Base-by-base conservation (phyloP, 2,797 vertebrate species). In the Chelonia mydas region DNA sequence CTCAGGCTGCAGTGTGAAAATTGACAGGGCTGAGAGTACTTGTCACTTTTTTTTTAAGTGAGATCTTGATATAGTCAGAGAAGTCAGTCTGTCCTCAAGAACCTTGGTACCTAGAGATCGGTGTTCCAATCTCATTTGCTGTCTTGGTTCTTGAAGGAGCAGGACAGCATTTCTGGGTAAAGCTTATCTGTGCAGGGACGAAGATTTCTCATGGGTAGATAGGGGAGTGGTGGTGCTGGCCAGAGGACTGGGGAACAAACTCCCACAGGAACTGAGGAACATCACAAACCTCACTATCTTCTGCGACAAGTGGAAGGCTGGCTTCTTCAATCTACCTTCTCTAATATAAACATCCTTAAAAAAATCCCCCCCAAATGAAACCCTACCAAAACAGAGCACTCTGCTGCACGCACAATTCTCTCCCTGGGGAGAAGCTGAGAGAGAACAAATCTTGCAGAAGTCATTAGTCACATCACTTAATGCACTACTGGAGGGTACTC, bases 391-490 rank as follows among this genome's bases (percentile, higher is more conserved):
- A 65, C 33, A 65, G 61, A 65, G 19, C 4, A 7, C 88, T 17
- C 3, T 50, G 7, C n/a, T 3, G 2, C 57, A 25, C 2, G 0
- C 10, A 13, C 37, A 8, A 51, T 59, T 77, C 11, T 2, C 3
- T 5, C 50, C 11, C 51, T 16, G 4, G 3, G 5, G 15, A 50
- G 57, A 31, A 19, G 41, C 1, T 27, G 12, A 37, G 8, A 87
- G 8, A 16, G 16, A 9, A 41, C 54, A 57, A 31, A 8, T 41
- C 8, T 31, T 3, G 2, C 3, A 0, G 50, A 54, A 5, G 47
- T 0, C 28, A 5, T 28, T 82, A 6, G 16, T 33, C 33, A 27
- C 23, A 41, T 76, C 74, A 17, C n/a, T 68, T n/a, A 57, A 13
- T 54, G 11, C 2, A 19, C 7, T 23, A 15, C 49, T 41, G n/a